These are phyloP conservation scores for Harpagifer antarcticus DNA, from an alignment of 2,797 vertebrate species.

Conservation along the genomic window DNA sequence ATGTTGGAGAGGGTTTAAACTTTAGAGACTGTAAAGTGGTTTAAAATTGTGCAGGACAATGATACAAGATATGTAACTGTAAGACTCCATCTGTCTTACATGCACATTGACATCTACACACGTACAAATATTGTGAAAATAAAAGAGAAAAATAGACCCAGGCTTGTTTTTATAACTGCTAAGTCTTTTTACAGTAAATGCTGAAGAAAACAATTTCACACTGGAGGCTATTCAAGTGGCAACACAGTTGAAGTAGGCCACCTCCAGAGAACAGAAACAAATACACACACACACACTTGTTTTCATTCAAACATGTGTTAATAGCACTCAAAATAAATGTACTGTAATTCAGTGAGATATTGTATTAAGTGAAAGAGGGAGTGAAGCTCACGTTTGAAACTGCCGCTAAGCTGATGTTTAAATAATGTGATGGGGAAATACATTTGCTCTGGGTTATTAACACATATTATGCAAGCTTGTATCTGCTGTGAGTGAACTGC, in stretches of 20 bases:
- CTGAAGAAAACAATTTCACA: background rate
- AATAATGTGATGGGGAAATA: slow-evolving; percentile 5
- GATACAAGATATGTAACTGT: slow-evolving; percentile 9
- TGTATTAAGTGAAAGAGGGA: background rate
- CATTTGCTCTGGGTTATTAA: background rate
- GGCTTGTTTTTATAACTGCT: background rate
- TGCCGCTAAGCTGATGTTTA: background rate
- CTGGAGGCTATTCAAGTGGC: background rate
- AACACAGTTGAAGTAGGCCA: background rate
- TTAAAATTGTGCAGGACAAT: slow-evolving; percentile 3
- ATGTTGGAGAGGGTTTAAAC: background rate
- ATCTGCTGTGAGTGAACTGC: background rate
- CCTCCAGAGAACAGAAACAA: background rate
- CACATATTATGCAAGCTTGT: background rate
- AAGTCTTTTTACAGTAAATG: background rate
- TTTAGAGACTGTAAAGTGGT: background rate
- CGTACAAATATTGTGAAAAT: background rate
- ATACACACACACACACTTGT: background rate
- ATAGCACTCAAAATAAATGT: background rate
- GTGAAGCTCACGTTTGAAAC: background rate
- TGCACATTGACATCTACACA: background rate
- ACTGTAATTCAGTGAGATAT: background rate
- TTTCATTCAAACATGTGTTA: slow-evolving; percentile 5
- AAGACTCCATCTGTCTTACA: background rate
- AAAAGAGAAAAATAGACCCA: background rate